Evolutionary conservation across 2,888 invertebrate species (phyloP), one percentile per base, ranked within the genome.

Genomic region (Elysia crispata): DNA sequence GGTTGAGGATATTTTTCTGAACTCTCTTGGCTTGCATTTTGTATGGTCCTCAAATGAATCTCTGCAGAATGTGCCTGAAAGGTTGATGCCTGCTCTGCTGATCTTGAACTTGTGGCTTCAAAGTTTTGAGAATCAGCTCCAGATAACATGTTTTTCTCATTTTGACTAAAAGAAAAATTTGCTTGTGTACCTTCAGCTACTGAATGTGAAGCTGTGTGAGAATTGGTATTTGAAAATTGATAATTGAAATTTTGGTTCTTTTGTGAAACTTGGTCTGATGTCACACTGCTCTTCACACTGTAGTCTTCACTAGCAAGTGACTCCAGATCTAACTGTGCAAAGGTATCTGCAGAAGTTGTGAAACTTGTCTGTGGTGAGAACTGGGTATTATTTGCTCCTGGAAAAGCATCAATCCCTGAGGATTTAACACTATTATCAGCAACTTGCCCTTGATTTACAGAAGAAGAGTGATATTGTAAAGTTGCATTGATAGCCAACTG

Each of bases 1-100:
- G 79, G 79, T 23, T 79, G 79, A 67, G 79, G 79, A 57, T 57
- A 79, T 18, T 20, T 33, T 31, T 67, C 67, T 70, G 5, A 41
- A 15, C 15, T 25, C 11, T 31, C 31, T 62, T 72, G 78, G 23
- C 49, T 25, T 66, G 25, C 20, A 66, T 28, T 67, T 28, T 3
- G 20, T 23, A 28, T 67, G 5, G 25, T 6, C 11, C 30, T 67
- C 28, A 30, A 25, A 28, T 18, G 1, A 6, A 66, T 3, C 1
- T 66, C 66, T 18, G 23, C 30, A 28, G 66, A 25, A 18, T 66
- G 66, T 11, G 30, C 23, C 23, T n/a, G 66, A 13, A 66, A 66
- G 30, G 66, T 28, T 18, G 28, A 23, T 60, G n/a, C 6, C 60
- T 23, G n/a, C 13, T 66, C 66, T 66, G 25, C 23, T 18, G 66